Evolutionary conservation across 2,888 invertebrate species (phyloP).

Genomic region (Pammene fasciana): DNA sequence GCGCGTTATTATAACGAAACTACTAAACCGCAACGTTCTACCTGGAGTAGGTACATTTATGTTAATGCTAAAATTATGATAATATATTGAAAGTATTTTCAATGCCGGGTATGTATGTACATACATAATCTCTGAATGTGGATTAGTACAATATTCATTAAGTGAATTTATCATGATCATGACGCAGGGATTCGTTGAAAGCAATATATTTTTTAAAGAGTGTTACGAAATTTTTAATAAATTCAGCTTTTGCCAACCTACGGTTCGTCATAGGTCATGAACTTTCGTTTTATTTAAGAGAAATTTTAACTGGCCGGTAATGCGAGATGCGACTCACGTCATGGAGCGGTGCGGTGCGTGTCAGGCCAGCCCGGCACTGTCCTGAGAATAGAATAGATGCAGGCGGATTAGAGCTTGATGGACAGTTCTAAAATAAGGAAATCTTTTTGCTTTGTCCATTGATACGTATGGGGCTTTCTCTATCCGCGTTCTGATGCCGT

Average conservation of each 20-base stretch:
- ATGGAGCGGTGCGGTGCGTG: conserved; percentile 22
- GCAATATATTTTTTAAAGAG: conserved; percentile 21
- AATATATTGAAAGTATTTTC: background rate
- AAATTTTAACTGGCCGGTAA: conserved; percentile 26
- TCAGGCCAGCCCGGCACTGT: conserved; percentile 17
- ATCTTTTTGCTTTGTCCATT: conserved; percentile 52
- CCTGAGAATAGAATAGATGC: conserved; percentile 29
- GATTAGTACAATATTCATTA: conserved; percentile 12
- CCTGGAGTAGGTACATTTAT: conserved; percentile 28
- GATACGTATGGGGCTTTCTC: conserved; percentile 52
- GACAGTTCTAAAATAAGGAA: conserved; percentile 62
- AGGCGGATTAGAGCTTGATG: conserved; percentile 48
- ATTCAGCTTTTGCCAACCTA: conserved; percentile 21
- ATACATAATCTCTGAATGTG: background rate
- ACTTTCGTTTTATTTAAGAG: conserved; percentile 36
- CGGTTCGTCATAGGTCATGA: conserved; percentile 27
- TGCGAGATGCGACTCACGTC: conserved; percentile 38
- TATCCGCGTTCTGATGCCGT: conserved; percentile 48
- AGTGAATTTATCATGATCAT: conserved; percentile 17
- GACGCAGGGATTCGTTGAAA: conserved; percentile 2
- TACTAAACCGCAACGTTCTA: conserved; percentile 40
- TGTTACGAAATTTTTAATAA: conserved; percentile 29
- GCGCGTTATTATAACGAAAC: conserved; percentile 35
- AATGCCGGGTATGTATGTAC: too few species aligned
- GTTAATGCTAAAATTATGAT: background rate